These are phyloP conservation scores for Notamacropus eugenii DNA, from an alignment of 2,797 vertebrate genomes.

Conservation along the genomic window DNA sequence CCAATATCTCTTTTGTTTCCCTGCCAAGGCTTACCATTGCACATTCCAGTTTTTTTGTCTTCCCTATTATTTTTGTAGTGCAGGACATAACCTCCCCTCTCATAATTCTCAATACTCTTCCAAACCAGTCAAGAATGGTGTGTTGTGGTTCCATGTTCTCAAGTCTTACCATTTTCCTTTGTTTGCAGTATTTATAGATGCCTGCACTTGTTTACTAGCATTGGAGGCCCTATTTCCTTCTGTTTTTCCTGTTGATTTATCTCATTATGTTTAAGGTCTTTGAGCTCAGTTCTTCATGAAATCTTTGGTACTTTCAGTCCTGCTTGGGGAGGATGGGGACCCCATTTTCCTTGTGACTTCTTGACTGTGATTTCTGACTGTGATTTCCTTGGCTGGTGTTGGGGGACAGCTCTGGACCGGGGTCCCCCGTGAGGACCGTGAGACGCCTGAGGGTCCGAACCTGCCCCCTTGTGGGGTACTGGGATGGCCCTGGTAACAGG, in stretches of 20 bases:
- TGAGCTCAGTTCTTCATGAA: neutral
- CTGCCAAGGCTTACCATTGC: neutral
- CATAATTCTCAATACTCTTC: neutral
- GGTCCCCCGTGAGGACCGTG: too few species aligned
- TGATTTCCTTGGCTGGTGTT: neutral
- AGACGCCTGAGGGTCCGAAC: too few species aligned
- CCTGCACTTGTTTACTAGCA: neutral
- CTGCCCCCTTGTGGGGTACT: too few species aligned
- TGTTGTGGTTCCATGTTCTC: neutral
- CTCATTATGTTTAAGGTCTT: neutral
- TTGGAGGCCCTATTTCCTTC: neutral
- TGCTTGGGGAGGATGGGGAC: too few species aligned
- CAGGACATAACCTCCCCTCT: neutral
- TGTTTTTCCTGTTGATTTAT: neutral
- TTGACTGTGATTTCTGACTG: neutral
- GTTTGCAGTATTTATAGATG: neutral
- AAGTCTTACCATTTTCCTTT: neutral
- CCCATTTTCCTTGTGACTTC: neutral
- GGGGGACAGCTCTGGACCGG: too few species aligned
- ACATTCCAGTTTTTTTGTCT: neutral
- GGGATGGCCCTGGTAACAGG: too few species aligned
- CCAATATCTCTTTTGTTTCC: neutral
- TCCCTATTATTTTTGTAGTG: neutral
- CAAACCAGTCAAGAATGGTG: neutral
- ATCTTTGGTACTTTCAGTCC: neutral